Conservation (phyloP, 2,113 vertebrate species). For the Emydocephalus ijimae region DNA sequence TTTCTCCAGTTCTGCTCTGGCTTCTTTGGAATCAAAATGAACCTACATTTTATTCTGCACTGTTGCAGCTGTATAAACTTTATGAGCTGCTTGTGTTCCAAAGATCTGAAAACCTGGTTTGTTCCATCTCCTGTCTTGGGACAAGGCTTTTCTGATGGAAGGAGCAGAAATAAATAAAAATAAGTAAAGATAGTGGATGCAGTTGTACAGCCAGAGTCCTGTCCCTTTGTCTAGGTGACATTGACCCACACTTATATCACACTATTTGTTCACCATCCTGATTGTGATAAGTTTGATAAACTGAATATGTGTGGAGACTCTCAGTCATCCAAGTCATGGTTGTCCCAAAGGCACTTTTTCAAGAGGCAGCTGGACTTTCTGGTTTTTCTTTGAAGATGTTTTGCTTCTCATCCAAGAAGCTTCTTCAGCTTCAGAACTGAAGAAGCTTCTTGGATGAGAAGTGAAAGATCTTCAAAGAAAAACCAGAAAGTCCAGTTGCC, state of each 20-base stretch:
- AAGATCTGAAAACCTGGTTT: not conserved
- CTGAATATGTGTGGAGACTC: too few relatives aligned
- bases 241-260: not conserved
- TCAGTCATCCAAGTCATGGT: too few relatives aligned
- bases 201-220: not conserved
- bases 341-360: too few relatives aligned
- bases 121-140: not conserved
- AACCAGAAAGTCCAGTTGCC: too few relatives aligned
- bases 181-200: not conserved
- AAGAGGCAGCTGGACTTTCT: too few relatives aligned
- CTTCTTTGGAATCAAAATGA: not conserved
- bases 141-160: not conserved
- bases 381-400: too few relatives aligned
- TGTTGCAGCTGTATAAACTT: not conserved
- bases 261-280: not conserved
- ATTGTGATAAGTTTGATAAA: not conserved
- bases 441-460: too few relatives aligned
- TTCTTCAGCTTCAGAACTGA: too few relatives aligned
- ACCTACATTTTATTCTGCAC: too few relatives aligned
- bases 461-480: too few relatives aligned
- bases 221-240: not conserved
- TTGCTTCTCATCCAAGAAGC: too few relatives aligned
- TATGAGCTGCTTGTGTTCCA: not conserved
- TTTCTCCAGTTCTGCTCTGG: not conserved
- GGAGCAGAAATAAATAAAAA: not conserved